phyloP scores from a whole-genome alignment of 2,113 vertebrate species.

The Gymnarchus niloticus region DNA sequence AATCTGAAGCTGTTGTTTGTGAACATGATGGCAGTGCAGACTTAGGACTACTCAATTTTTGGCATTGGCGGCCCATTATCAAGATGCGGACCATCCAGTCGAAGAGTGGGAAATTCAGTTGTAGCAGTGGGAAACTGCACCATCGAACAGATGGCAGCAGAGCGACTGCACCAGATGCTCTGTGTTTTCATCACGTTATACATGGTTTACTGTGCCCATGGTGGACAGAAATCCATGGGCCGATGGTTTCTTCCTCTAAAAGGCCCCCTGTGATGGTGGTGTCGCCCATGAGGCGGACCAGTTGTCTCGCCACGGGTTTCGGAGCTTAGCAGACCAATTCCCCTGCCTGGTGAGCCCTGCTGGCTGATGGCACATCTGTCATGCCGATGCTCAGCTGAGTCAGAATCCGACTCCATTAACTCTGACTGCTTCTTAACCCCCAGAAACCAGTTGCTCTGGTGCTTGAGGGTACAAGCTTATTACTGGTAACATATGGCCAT shows the following conservation, averaged over 20 bases:
- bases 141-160: neutral
- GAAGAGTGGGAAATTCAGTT: too few relatives aligned
- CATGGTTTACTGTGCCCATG: neutral
- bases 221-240: too few relatives aligned
- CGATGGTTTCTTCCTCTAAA: too few relatives aligned
- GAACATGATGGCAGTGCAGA: neutral
- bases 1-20: neutral
- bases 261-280: neutral
- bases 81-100: neutral
- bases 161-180: neutral
- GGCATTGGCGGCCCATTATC: neutral
- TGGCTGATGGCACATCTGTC: neutral
- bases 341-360: neutral
- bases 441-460: too few relatives aligned
- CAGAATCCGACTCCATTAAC: neutral
- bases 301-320: neutral
- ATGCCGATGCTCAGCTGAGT: neutral
- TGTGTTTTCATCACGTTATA: neutral
- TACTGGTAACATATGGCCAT: neutral
- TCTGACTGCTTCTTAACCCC: neutral
- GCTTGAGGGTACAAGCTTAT: neutral
- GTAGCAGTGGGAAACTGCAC: neutral
- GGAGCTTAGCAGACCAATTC: too few relatives aligned
- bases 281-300: neutral
- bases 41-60: neutral